Evolutionary conservation across 2,888 invertebrate genomes (phyloP).

Genomic region (Chrysomela aeneicollis): DNA sequence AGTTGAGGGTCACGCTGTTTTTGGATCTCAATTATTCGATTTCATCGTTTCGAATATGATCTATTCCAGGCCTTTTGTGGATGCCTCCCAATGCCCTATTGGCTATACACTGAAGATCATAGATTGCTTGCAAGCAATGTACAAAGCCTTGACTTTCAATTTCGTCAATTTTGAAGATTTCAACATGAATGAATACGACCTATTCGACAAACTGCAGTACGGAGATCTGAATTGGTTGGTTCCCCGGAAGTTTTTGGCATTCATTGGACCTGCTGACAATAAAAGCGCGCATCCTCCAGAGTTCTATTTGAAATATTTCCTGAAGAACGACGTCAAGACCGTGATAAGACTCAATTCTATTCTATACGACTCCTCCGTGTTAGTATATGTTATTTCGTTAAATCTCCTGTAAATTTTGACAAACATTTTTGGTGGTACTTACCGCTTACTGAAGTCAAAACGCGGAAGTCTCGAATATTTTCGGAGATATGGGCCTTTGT

Average conservation of each 20-base stretch:
- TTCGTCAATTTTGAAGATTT: conserved; percentile 87
- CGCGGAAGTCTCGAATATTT: too few species aligned
- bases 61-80: conserved; percentile 70
- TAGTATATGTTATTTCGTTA: conserved; percentile 55
- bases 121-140: conserved; percentile 72
- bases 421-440: too few species aligned
- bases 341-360: conserved; percentile 87
- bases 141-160: conserved; percentile 75
- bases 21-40: too few species aligned
- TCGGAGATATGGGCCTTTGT: too few species aligned
- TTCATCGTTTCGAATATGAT: not conserved
- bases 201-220: conserved; percentile 81
- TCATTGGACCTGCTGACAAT: conserved; percentile 78
- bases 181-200: conserved; percentile 83
- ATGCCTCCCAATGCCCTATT: conserved; percentile 82
- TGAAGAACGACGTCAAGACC: conserved; percentile 78
- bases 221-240: conserved; percentile 92
- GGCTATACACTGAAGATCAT: conserved; percentile 74
- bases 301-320: conserved; percentile 86
- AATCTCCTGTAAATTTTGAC: too few species aligned
- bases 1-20: conserved; percentile 28
- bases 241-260: conserved; percentile 84
- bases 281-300: conserved; percentile 71
- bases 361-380: conserved; percentile 77
- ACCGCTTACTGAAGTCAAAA: too few species aligned